phyloP scores from a whole-genome alignment of 2,797 vertebrate species.

The Melanotaenia boesemani region DNA sequence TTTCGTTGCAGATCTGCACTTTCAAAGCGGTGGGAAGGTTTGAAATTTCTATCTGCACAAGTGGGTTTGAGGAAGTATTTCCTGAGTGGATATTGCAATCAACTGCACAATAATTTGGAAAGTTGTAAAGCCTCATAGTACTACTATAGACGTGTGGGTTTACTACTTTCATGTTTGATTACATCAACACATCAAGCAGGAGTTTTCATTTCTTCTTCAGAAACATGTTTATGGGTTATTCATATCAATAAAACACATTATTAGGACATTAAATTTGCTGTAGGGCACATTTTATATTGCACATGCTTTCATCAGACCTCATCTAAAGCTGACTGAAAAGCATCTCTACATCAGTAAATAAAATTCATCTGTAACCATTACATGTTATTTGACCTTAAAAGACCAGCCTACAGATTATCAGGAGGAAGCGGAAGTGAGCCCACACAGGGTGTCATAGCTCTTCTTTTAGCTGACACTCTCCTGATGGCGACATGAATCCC shows the following conservation, averaged over 20 bases:
- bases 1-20: constrained; percentile 10
- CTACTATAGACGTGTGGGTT: constrained; percentile 45
- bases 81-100: constrained; percentile 36
- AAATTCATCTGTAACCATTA: not conserved
- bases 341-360: no score
- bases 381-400: not conserved
- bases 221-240: not conserved
- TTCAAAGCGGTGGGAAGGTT: not conserved
- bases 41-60: constrained; percentile 10
- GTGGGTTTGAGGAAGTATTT: constrained; percentile 10
- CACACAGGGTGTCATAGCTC: constrained; percentile 12
- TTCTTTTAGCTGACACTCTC: no score
- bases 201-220: constrained; percentile 12
- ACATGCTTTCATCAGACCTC: no score
- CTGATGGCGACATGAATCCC: no score
- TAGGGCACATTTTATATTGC: not conserved
- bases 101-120: constrained; percentile 59
- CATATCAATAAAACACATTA: no score
- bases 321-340: no score
- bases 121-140: constrained; percentile 56
- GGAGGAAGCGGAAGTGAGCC: constrained; percentile 37
- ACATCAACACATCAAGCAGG: constrained; percentile 21
- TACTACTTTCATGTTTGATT: constrained; percentile 53
- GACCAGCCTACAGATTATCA: constrained; percentile 6
- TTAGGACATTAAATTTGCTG: no score